Base-by-base conservation (phyloP, 2,888 invertebrate genomes). In the Idaea dimidiata region DNA sequence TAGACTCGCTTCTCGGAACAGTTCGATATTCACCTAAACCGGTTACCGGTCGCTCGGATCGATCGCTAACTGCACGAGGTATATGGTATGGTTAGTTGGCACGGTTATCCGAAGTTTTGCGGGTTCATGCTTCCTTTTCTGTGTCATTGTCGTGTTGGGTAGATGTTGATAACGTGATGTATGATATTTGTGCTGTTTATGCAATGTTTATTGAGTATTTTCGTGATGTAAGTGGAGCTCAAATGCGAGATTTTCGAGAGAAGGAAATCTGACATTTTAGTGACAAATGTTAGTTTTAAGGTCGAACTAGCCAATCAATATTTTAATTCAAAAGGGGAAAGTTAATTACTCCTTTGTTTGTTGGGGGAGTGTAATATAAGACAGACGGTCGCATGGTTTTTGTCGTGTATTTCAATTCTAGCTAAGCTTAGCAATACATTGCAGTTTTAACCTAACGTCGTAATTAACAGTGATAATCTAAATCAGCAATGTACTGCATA, bases 21-120 rank as follows among this genome's bases (percentile, higher is more conserved):
- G 68, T 64, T 64, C 66, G 68, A 70, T 70, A 67, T 72, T 64
- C 63, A 65, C 65, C 61, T 58, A 69, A 69, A 72, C 73, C 72
- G 71, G 73, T 73, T 66, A 59, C 43, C 57, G 66, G 32, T 62
- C 62, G 65, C 62, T 55, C 69, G 43, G 8, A 69, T 70, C 67
- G 69, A 69, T 70, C 66, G 68, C 70, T 64, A 60, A 70, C 69
- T 65, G 68, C 66, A 64, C 61, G 43, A 24, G 18, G 53, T 24
- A 31, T 58, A 43, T 43, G 54, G 60, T 61, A 64, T 64, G 68
- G 68, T 71, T 70, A 69, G 71, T 68, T 68, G 64, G 61, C 64
- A 63, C 66, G 58, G 67, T 69, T 31, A 60, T 64, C 63, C 68
- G 66, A 58, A 63, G 63, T 64, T 56, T 62, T 61, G 69, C 64